Percentiles rank a stretch among this genome's conserved stretches.
These are phyloP conservation scores for Corythornis cristatus DNA, from an alignment of 2,113 vertebrate species.

Conservation along the genomic window DNA sequence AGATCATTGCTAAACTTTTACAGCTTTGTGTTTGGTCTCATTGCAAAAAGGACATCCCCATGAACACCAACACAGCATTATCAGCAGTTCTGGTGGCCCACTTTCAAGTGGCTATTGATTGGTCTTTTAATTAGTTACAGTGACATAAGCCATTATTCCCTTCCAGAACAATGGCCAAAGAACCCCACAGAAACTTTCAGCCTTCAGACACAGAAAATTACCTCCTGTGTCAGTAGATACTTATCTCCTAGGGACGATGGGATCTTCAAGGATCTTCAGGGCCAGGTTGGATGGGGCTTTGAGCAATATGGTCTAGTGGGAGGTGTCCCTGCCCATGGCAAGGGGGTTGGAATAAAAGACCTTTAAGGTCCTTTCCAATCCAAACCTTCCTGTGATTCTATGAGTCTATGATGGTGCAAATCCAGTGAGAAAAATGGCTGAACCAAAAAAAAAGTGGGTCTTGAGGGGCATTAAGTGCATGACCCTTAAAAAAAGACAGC, in stretches of 20 bases:
- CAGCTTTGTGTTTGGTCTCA: background rate
- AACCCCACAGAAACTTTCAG: background rate
- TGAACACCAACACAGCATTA: constrained; percentile 38
- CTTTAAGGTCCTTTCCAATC: background rate
- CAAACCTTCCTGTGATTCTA: background rate
- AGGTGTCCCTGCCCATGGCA: background rate
- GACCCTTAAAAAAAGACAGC: constrained; percentile 20
- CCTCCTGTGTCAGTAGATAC: background rate
- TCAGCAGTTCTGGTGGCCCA: background rate
- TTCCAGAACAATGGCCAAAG: background rate
- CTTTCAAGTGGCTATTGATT: background rate
- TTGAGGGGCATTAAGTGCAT: constrained; percentile 17
- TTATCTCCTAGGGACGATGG: background rate
- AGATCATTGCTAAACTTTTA: background rate
- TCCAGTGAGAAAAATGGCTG: background rate
- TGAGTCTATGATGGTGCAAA: background rate
- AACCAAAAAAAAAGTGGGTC: constrained; percentile 40
- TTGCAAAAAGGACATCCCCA: background rate
- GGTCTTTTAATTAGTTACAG: background rate
- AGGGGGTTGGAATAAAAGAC: background rate
- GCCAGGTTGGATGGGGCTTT: background rate
- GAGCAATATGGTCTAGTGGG: background rate
- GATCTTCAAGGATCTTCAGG: background rate
- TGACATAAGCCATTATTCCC: background rate
- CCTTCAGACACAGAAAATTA: constrained; percentile 19